Evolutionary conservation across 2,888 invertebrate genomes (phyloP).

Genomic region (Pristionchus fissidentatus): DNA sequence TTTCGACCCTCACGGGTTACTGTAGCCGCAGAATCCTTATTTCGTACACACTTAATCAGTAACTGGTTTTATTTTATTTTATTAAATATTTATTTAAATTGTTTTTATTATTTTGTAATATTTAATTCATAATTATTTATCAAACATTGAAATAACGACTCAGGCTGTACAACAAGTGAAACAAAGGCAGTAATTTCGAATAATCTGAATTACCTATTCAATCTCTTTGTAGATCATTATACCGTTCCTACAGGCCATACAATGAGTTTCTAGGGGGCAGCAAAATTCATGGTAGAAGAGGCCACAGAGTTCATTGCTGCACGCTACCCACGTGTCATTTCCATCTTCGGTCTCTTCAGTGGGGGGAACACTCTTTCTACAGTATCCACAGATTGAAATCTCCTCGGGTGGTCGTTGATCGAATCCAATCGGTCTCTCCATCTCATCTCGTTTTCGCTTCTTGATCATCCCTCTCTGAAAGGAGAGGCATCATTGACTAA

Average conservation of each 20-base stretch:
- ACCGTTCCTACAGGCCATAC: neutral
- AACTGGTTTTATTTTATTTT: too few species aligned
- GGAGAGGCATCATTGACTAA: neutral
- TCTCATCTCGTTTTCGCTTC: neutral
- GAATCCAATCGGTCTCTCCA: neutral
- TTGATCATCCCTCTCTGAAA: constrained; percentile 1
- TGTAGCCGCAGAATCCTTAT: too few species aligned
- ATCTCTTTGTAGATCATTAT: constrained; percentile 2
- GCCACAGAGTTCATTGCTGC: neutral
- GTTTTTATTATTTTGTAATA: too few species aligned
- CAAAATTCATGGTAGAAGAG: neutral
- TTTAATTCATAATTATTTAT: too few species aligned
- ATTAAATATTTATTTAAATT: too few species aligned
- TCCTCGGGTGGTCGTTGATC: neutral
- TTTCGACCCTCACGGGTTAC: too few species aligned
- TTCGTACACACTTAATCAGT: too few species aligned
- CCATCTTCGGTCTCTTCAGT: neutral
- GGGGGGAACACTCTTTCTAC: neutral
- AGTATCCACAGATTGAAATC: neutral
- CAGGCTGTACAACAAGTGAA: too few species aligned
- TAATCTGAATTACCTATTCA: neutral
- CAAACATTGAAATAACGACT: too few species aligned
- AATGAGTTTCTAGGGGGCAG: neutral
- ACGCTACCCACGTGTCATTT: neutral
- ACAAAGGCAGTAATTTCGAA: too few species aligned